These are phyloP conservation scores for Drosophila bipectinata DNA, from an alignment of 1,140 invertebrate genomes.

Conservation along the genomic window DNA sequence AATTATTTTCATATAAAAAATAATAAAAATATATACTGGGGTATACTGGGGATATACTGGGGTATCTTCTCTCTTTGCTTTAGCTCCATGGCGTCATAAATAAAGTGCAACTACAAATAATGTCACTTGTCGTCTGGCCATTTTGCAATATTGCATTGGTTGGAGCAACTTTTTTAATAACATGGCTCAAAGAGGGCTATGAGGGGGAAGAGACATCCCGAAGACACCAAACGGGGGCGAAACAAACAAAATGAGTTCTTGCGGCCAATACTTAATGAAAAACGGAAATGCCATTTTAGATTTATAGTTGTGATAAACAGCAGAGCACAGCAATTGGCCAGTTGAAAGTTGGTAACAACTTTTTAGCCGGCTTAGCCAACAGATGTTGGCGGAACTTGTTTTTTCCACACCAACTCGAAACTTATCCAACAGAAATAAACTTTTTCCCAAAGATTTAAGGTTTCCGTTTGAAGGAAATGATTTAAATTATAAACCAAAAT, in stretches of 20 bases:
- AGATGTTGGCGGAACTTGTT: conserved; percentile 50
- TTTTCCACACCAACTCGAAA: conserved; percentile 18
- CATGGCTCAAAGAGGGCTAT: conserved; percentile 1
- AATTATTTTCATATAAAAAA: no score
- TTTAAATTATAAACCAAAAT: not conserved
- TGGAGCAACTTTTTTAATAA: conserved; percentile 74
- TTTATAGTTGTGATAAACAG: conserved; percentile 70
- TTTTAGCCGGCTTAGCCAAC: conserved; percentile 39
- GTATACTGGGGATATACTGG: no score
- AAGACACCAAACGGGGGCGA: conserved; percentile 4
- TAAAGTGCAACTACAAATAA: conserved; percentile 68
- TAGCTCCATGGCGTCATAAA: conserved; percentile 39
- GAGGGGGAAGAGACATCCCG: no score
- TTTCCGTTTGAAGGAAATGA: conserved; percentile 2
- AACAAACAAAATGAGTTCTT: conserved; percentile 34
- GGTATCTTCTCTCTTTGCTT: no score
- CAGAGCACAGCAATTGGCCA: conserved; percentile 38
- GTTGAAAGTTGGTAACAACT: conserved; percentile 44
- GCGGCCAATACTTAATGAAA: conserved; percentile 76
- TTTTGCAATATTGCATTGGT: conserved; percentile 33
- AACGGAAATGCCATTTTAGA: conserved; percentile 74
- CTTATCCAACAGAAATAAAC: conserved; percentile 21
- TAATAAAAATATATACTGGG: no score
- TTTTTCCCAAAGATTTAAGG: conserved; percentile 28
- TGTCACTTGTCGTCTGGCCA: conserved; percentile 36